A percentile compares a stretch with the other conserved stretches of the same genome.
These are phyloP conservation scores for Theocolax elegans DNA, from an alignment of 1,140 invertebrate genomes.

Conservation along the genomic window DNA sequence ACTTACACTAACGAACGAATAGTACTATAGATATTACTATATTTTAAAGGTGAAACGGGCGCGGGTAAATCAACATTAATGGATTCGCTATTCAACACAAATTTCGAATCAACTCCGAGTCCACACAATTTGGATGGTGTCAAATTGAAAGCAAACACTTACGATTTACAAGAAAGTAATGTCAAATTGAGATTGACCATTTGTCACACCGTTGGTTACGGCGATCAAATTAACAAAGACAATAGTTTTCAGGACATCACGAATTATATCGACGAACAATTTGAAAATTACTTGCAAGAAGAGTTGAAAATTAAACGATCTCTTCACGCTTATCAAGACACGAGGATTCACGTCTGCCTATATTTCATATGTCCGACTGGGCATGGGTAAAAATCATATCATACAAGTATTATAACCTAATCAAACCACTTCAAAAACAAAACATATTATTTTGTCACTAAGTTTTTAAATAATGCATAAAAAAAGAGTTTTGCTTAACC, in stretches of 20 bases:
- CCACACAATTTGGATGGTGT: slow-evolving; percentile 92
- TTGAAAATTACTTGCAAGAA: slow-evolving; percentile 96
- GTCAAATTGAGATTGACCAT: slow-evolving; percentile 96
- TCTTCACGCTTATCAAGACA: slow-evolving; percentile 91
- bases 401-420: no score
- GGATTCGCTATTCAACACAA: slow-evolving; percentile 99
- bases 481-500: no score
- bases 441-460: no score
- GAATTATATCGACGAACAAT: slow-evolving; percentile 98
- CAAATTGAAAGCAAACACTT: slow-evolving; percentile 94
- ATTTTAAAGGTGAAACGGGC: slow-evolving; percentile 89
- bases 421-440: no score
- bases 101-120: slow-evolving; percentile 92
- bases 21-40: background rate
- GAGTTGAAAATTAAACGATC: slow-evolving; percentile 98
- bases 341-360: slow-evolving; percentile 94
- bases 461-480: no score
- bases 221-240: slow-evolving; percentile 99
- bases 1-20: no score
- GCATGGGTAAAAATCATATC: slow-evolving; percentile 78
- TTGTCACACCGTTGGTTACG: slow-evolving; percentile 98
- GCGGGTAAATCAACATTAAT: slow-evolving; percentile 98
- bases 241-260: slow-evolving; percentile 98
- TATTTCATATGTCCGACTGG: slow-evolving; percentile 99
- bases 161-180: slow-evolving; percentile 96